Evolutionary conservation across 2,888 invertebrate genomes (phyloP).

Genomic region (Netelia inedita): DNA sequence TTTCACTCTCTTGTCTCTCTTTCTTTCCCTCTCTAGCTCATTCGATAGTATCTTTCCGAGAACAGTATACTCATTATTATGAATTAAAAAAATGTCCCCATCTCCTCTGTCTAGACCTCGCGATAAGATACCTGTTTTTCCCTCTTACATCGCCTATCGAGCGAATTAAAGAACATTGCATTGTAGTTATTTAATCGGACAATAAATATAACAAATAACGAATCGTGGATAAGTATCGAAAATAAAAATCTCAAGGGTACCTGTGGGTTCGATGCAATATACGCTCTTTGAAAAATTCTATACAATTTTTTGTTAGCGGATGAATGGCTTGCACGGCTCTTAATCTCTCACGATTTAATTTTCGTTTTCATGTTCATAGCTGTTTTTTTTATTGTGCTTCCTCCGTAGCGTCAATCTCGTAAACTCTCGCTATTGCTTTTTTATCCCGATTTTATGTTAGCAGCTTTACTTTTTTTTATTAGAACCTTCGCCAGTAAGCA

Average conservation of each 20-base stretch:
- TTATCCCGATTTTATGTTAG: neutral
- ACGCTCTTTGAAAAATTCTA: too few species aligned
- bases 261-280: too few species aligned
- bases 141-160: too few species aligned
- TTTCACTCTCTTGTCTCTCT: slow-evolving; percentile 43
- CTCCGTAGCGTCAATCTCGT: neutral
- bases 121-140: too few species aligned
- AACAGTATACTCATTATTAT: neutral
- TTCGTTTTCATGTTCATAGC: neutral
- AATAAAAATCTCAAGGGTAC: too few species aligned
- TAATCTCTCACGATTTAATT: neutral
- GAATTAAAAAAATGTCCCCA: neutral
- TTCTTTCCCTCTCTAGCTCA: slow-evolving; percentile 2
- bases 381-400: neutral
- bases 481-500: neutral
- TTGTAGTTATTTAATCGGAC: too few species aligned
- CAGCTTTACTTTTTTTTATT: neutral
- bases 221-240: too few species aligned
- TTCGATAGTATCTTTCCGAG: neutral
- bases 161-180: too few species aligned
- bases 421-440: neutral
- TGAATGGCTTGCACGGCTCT: neutral
- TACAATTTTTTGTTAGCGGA: too few species aligned
- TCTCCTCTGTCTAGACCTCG: neutral
- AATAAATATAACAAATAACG: too few species aligned